Percentiles rank a stretch among this genome's conserved stretches.
These are phyloP conservation scores for Dryobates pubescens DNA, from an alignment of 2,797 vertebrate species.

Conservation along the genomic window DNA sequence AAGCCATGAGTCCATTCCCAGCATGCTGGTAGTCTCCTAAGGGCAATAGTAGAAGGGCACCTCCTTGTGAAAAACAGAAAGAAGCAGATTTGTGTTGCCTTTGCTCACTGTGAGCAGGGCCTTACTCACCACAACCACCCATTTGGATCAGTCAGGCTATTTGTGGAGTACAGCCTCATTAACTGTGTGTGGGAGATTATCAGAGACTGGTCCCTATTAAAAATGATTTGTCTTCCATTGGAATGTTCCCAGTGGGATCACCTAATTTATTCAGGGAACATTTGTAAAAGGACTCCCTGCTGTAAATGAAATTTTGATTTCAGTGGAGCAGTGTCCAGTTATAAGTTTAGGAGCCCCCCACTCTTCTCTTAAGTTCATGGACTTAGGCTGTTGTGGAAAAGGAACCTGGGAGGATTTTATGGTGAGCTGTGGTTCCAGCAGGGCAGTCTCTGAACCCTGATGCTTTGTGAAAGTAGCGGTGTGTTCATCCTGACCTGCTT, in stretches of 20 bases:
- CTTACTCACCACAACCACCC: slow-evolving; percentile 20
- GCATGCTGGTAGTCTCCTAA: neutral
- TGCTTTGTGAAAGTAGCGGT: neutral
- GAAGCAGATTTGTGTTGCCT: neutral
- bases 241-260: neutral
- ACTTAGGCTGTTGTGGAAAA: neutral
- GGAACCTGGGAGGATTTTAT: neutral
- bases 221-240: neutral
- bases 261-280: neutral
- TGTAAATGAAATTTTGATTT: neutral
- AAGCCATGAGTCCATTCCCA: neutral
- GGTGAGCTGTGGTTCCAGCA: neutral
- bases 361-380: neutral
- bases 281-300: neutral
- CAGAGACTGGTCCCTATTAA: neutral
- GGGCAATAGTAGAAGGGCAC: neutral
- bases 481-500: neutral
- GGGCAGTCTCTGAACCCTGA: neutral
- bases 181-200: neutral
- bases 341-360: neutral
- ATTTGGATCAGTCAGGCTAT: neutral
- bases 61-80: neutral
- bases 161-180: neutral
- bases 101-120: neutral
- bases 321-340: neutral